Conservation (phyloP, 2,888 invertebrate genomes). For the Cremastinae sp. region DNA sequence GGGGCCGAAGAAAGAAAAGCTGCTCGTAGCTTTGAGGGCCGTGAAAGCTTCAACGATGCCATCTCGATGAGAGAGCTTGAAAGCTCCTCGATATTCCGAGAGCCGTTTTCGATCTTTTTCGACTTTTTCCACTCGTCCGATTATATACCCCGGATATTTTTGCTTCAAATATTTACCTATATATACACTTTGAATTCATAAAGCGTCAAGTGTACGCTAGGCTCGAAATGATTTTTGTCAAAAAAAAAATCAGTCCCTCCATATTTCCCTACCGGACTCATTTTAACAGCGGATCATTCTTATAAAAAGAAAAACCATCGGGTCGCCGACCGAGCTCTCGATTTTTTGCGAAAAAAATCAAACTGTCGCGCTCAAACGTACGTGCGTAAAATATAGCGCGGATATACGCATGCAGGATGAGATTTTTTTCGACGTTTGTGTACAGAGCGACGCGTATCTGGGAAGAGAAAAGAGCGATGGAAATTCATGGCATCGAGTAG, state of each 20-base stretch:
- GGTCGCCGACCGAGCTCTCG: no score
- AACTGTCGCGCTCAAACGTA: not conserved
- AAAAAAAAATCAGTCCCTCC: no score
- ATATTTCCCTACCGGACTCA: no score
- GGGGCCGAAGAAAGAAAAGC: conserved; percentile 13
- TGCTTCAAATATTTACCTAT: conserved; percentile 45
- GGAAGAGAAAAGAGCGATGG: not conserved
- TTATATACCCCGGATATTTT: conserved; percentile 25
- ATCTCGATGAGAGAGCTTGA: conserved; percentile 8
- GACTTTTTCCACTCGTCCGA: conserved; percentile 8
- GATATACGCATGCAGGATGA: not conserved
- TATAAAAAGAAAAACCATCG: no score
- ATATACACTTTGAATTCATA: conserved; percentile 4
- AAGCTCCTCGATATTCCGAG: conserved; percentile 44
- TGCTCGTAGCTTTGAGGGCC: conserved; percentile 29
- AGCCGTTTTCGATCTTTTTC: conserved; percentile 21
- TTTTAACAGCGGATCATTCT: no score
- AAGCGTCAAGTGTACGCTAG: no score
- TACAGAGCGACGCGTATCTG: conserved; percentile 6
- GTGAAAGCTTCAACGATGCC: conserved; percentile 20
- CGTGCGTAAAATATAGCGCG: conserved; percentile 12
- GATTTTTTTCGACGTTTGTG: not conserved
- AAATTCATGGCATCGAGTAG: conserved; percentile 30
- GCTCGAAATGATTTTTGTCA: no score
- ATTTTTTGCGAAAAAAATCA: not conserved